Percentiles rank a stretch among this genome's conserved stretches.
Conservation (phyloP, 2,797 vertebrate genomes). For the Schizopygopsis pylzovi region DNA sequence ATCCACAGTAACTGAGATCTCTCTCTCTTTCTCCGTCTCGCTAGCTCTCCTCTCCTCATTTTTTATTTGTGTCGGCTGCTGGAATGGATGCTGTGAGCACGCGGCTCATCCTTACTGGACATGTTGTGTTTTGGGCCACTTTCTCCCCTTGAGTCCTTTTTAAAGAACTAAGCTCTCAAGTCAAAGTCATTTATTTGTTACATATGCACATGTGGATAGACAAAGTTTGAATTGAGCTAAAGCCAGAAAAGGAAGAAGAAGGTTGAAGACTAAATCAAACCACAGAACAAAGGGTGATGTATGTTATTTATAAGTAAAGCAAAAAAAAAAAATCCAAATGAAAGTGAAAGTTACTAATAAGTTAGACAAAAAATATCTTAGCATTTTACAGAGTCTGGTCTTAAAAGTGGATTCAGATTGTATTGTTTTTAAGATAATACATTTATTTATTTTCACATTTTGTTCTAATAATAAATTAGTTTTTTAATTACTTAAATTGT, state of each 20-base stretch:
- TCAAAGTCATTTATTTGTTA: conserved; percentile 15
- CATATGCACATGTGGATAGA: not conserved
- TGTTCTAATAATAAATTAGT: not conserved
- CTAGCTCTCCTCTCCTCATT: conserved; percentile 15
- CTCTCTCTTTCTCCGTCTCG: conserved; percentile 9
- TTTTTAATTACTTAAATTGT: too few species aligned
- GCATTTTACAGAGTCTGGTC: not conserved
- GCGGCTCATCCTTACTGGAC: conserved; percentile 7
- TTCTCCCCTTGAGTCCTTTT: conserved; percentile 10
- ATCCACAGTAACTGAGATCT: conserved; percentile 53
- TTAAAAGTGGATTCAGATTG: not conserved
- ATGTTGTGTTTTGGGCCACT: conserved; percentile 29
- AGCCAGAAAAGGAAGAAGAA: conserved; percentile 2
- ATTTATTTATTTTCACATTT: not conserved
- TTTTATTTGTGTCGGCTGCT: conserved; percentile 21
- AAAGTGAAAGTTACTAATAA: not conserved
- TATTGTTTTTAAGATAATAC: not conserved
- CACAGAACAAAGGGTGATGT: not conserved
- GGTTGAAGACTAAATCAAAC: not conserved
- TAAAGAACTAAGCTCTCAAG: conserved; percentile 3
- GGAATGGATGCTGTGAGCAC: not conserved
- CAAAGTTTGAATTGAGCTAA: not conserved
- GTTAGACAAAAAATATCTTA: not conserved
- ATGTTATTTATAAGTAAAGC: not conserved
- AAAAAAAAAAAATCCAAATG: not conserved